These are phyloP conservation scores for Elanus axillaris DNA, from an alignment of 2,113 vertebrate genomes.

Conservation along the genomic window DNA sequence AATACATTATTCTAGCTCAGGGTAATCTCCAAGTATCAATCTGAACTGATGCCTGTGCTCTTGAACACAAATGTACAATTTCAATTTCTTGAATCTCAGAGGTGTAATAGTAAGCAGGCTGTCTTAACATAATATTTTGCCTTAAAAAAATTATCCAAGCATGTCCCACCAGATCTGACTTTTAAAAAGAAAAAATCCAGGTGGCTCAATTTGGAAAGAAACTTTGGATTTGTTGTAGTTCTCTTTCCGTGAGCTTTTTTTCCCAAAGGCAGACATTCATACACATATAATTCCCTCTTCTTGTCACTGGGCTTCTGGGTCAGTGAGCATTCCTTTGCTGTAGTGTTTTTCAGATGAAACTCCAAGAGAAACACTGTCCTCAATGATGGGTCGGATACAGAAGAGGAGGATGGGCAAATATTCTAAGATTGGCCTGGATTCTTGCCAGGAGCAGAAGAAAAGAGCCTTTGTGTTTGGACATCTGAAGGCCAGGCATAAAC, in stretches of 20 bases:
- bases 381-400: slow-evolving; percentile 73
- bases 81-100: slow-evolving; percentile 10
- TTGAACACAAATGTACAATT: not conserved
- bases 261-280: slow-evolving; percentile 58
- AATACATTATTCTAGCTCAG: slow-evolving; percentile 57
- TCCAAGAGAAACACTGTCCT: slow-evolving; percentile 75
- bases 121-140: not conserved
- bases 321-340: slow-evolving; percentile 77
- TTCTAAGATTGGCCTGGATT: slow-evolving; percentile 81
- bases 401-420: slow-evolving; percentile 67
- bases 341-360: slow-evolving; percentile 75
- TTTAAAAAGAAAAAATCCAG: slow-evolving; percentile 22
- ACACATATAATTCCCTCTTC: slow-evolving; percentile 66
- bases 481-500: slow-evolving; percentile 80
- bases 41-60: slow-evolving; percentile 20
- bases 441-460: slow-evolving; percentile 78
- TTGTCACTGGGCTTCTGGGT: slow-evolving; percentile 74
- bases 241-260: slow-evolving; percentile 20
- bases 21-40: slow-evolving; percentile 51
- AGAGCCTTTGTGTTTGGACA: slow-evolving; percentile 78
- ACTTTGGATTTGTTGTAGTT: slow-evolving; percentile 56
- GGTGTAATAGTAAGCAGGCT: not conserved
- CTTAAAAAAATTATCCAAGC: not conserved
- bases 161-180: not conserved
- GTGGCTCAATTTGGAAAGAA: slow-evolving; percentile 48